Evolutionary conservation across 2,113 vertebrate genomes (phyloP).

Genomic region (Podocnemis expansa): DNA sequence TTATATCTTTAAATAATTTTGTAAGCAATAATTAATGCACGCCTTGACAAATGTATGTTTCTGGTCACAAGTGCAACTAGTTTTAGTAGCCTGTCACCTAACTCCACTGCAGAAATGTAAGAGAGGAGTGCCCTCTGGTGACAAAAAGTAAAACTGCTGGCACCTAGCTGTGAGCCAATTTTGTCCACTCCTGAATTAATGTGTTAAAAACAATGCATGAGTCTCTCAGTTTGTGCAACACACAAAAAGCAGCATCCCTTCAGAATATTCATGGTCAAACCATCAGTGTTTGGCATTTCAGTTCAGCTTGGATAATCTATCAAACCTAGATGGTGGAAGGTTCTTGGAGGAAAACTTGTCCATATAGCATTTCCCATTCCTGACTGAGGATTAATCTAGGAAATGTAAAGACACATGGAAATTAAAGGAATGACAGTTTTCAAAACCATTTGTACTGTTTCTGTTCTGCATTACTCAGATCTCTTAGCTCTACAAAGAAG

Average conservation of each 20-base stretch:
- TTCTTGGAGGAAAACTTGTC: background rate
- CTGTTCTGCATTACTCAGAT: background rate
- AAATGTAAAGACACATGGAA: background rate
- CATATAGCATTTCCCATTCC: background rate
- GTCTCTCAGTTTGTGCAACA: accelerated
- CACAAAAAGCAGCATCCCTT: background rate
- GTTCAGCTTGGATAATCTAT: constrained; percentile 33
- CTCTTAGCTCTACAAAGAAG: background rate
- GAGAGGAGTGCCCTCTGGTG: too few relatives aligned
- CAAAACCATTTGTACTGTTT: background rate
- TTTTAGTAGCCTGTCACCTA: too few relatives aligned
- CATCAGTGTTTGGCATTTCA: background rate
- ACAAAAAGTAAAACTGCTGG: too few relatives aligned
- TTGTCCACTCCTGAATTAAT: too few relatives aligned
- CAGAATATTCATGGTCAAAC: constrained; percentile 32
- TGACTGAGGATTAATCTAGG: background rate
- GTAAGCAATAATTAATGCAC: constrained; percentile 2
- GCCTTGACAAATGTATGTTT: too few relatives aligned
- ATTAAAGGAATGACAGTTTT: background rate
- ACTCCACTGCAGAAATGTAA: too few relatives aligned
- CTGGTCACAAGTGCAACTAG: too few relatives aligned
- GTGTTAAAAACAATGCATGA: background rate
- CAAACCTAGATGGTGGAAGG: constrained; percentile 5
- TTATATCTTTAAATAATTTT: background rate
- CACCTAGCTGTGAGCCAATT: too few relatives aligned